Evolutionary conservation across 1,140 invertebrate genomes (phyloP), one percentile per base, ranked within the genome.

Genomic region (Drosophila leontia): DNA sequence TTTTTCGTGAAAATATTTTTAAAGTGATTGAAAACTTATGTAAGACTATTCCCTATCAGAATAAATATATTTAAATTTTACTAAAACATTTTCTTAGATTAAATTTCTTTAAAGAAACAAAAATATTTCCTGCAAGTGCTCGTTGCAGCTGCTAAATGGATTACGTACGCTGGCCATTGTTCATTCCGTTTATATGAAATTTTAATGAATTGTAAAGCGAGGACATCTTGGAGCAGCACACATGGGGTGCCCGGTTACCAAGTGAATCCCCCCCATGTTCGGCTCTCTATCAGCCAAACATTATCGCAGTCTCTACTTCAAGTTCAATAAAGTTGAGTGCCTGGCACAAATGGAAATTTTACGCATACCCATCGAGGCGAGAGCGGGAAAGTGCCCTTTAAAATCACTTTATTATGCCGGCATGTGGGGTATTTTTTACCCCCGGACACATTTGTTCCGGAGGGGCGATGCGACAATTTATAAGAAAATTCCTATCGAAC

Each of bases 391-490:
- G 75, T 84, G 80, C 80, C 80, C 82, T 91, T 91, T 91, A 90
- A 91, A 91, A 91, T 91, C 79, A 81, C 88, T 91, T 91, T 91
- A 91, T 91, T 91, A 91, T 87, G 88, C 81, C 84, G 80, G 79
- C 76, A 68, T 85, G 84, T 45, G 60, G 34, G 42, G 58, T 57
- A 59, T 61, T 47, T 61, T 61, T 17, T 34, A 13, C 34, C 41
- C 39, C 41, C 39, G 82, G 80, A 88, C 80, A 83, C 83, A 83
- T 80, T 87, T 84, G 84, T 88, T 88, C 42, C 77, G 84, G 13
- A 3, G 29, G n/a, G 26, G 6, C 12, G 37, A 34, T 67, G 65
- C 77, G 84, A 87, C 82, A 87, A 83, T 87, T 87, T 87, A 87
- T 87, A 87, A 84, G 84, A 84, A 87, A 88, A 80, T 80, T 83